phyloP scores from a whole-genome alignment of 2,797 vertebrate genomes.

The Phataginus tricuspis region DNA sequence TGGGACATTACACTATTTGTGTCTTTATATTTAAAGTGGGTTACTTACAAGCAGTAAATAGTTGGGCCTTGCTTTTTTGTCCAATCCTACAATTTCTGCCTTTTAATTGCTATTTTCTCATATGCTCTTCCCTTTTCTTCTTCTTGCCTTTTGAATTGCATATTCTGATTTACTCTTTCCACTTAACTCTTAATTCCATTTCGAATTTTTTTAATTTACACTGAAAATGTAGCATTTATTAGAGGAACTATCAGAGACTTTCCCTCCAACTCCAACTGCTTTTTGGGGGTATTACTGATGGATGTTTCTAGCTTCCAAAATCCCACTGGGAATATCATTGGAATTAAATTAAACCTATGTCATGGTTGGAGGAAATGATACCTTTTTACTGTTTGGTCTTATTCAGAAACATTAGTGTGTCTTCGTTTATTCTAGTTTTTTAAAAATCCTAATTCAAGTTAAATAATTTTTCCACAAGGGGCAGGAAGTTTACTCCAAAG shows the following conservation, averaged over 20 bases:
- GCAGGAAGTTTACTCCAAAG: not conserved
- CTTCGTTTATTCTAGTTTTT: constrained; percentile 5
- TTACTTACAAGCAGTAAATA: not conserved
- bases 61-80: not conserved
- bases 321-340: not conserved
- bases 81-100: not conserved
- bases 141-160: not conserved
- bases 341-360: not conserved
- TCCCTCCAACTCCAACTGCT: not conserved
- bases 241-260: not conserved
- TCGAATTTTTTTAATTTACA: not conserved
- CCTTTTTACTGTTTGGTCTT: not conserved
- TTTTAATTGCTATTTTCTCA: not conserved
- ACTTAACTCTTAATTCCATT: not conserved
- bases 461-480: not conserved
- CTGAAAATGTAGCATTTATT: not conserved
- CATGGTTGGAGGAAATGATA: not conserved
- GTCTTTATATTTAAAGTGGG: not conserved
- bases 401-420: not conserved
- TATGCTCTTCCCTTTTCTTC: not conserved
- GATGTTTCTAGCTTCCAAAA: not conserved
- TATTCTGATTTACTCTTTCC: not conserved
- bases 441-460: not conserved
- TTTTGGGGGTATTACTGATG: not conserved
- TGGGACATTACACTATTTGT: not conserved